These are phyloP conservation scores for Latrodectus geometricus DNA, from an alignment of 1,140 invertebrate species.

Conservation along the genomic window DNA sequence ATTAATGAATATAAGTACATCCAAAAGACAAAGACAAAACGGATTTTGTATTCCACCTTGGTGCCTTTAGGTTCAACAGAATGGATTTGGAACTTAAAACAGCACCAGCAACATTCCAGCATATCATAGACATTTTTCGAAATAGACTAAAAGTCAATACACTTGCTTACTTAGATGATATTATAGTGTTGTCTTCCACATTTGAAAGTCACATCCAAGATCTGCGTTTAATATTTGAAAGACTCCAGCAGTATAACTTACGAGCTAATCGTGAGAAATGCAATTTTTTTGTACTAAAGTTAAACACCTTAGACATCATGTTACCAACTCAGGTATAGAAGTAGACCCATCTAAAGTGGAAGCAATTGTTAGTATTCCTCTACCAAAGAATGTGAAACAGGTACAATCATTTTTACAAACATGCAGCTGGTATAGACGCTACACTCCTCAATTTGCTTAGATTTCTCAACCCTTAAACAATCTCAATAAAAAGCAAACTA, in stretches of 20 bases:
- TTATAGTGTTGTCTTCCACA: background rate
- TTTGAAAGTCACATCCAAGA: no score
- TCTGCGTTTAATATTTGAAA: no score
- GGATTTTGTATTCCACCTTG: slow-evolving; percentile 37
- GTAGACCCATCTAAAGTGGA: slow-evolving; percentile 28
- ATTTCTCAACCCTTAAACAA: slow-evolving; percentile 17
- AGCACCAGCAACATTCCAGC: slow-evolving; percentile 66
- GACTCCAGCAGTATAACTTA: no score
- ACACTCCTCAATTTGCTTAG: slow-evolving; percentile 20
- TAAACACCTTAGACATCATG: background rate
- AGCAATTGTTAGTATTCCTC: slow-evolving; percentile 8
- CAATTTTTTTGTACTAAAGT: no score
- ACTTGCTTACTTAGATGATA: slow-evolving; percentile 4
- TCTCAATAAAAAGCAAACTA: background rate
- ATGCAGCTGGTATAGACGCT: slow-evolving; percentile 4
- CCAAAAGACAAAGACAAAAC: slow-evolving; percentile 28
- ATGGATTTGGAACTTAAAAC: slow-evolving; percentile 66
- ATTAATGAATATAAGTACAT: slow-evolving; percentile 64
- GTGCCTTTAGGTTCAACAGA: slow-evolving; percentile 31
- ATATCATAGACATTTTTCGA: slow-evolving; percentile 67
- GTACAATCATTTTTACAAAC: slow-evolving; percentile 28
- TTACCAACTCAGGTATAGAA: background rate
- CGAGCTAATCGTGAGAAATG: no score
- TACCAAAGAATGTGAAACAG: slow-evolving; percentile 37
- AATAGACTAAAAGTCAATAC: slow-evolving; percentile 62